Conservation (phyloP, 2,888 invertebrate species). For the Epistrophe grossulariae region DNA sequence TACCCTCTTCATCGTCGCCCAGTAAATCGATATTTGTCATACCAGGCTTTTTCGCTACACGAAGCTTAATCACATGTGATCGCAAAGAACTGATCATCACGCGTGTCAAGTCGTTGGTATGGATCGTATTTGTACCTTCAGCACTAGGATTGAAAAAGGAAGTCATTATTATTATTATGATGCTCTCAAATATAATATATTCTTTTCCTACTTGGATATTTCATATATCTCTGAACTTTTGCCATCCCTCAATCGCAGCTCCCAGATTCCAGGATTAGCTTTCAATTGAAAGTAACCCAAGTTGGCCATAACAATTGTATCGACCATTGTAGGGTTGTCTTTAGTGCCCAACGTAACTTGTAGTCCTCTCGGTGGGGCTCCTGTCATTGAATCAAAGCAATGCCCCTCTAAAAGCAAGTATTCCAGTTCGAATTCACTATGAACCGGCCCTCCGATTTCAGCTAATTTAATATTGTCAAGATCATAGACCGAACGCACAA, state of each 20-base stretch:
- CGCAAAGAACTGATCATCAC: slow-evolving; percentile 84
- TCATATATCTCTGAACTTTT: slow-evolving; percentile 97
- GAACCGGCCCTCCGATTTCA: slow-evolving; percentile 94
- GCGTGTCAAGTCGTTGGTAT: slow-evolving; percentile 81
- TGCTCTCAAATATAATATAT: background rate
- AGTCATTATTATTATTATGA: background rate
- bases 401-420: slow-evolving; percentile 96
- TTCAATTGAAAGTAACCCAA: slow-evolving; percentile 99
- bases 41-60: slow-evolving; percentile 95
- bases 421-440: slow-evolving; percentile 98
- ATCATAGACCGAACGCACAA: slow-evolving; percentile 96
- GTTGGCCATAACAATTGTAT: slow-evolving; percentile 99
- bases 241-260: slow-evolving; percentile 94
- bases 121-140: slow-evolving; percentile 85
- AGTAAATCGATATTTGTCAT: slow-evolving; percentile 94
- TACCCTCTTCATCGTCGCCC: slow-evolving; percentile 90
- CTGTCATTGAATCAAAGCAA: slow-evolving; percentile 95
- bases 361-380: slow-evolving; percentile 98
- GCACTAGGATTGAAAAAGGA: slow-evolving; percentile 79
- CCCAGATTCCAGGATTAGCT: slow-evolving; percentile 99
- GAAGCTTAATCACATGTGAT: slow-evolving; percentile 95
- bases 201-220: slow-evolving; percentile 87
- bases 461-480: slow-evolving; percentile 98
- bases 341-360: slow-evolving; percentile 97
- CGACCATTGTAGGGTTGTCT: slow-evolving; percentile 90